Percentiles rank a stretch among this genome's conserved stretches.
Conservation (phyloP, 2,113 vertebrate genomes). For the Sinocyclocheilus grahami region DNA sequence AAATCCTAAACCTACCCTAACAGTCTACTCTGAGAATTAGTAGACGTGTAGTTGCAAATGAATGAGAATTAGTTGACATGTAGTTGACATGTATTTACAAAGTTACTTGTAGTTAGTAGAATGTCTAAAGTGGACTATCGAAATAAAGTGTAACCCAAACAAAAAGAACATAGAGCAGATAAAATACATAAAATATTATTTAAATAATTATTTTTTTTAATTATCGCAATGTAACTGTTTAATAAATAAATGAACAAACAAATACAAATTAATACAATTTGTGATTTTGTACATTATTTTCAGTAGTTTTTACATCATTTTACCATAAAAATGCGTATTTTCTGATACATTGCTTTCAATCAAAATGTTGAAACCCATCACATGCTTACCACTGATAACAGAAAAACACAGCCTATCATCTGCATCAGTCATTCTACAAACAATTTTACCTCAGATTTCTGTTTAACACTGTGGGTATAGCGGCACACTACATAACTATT, state of each 20-base stretch:
- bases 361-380: not conserved
- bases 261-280: no score
- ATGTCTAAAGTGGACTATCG: no score
- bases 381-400: not conserved
- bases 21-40: no score
- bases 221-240: not conserved
- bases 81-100: no score
- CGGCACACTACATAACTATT: not conserved
- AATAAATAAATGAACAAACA: not conserved
- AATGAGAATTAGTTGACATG: no score
- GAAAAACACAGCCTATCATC: not conserved
- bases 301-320: not conserved
- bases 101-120: no score
- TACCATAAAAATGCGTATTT: no score
- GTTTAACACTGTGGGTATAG: not conserved
- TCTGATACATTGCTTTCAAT: not conserved
- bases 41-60: no score
- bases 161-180: not conserved
- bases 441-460: not conserved
- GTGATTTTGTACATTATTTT: not conserved
- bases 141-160: no score
- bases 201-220: not conserved
- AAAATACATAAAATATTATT: not conserved
- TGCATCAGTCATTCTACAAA: not conserved
- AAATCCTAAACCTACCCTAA: no score